Evolutionary conservation across 2,113 vertebrate species (phyloP), one percentile per base, ranked within the genome.

Genomic region (Pantherophis guttatus): DNA sequence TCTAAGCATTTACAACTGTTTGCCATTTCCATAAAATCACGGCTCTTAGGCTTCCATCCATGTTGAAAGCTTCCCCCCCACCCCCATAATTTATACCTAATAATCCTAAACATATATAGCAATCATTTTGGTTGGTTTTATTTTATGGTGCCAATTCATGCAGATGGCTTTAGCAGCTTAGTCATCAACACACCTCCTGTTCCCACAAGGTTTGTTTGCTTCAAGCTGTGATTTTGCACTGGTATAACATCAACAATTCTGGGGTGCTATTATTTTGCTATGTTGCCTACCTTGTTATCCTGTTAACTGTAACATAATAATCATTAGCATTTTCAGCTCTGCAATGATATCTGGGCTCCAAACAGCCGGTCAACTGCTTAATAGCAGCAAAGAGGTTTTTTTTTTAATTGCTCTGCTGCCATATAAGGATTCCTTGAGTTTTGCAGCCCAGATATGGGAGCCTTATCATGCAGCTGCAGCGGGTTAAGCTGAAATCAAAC

Each of bases 131-230:
- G 24, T 70, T 95, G 94, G 95, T 95, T 95, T 96, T 93, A 24
- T 92, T 96, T 94, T 92, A 94, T 94, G 94, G 96, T 95, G 95
- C 95, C 94, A 96, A 91, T 95, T 95, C 87, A 95, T 88, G 96
- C 94, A 96, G 96, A 94, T 94, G 96, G 95, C 92, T 0, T 0
- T 24, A 88, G 75, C 8, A 93, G 92, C 93, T 97, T 96, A 95
- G 93, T 96, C 96, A 92, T 86, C 93, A 92, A 50, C 23, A 10
- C 91, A 94, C 89, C 94, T 94, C 87, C 96, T 94, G 93, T 91
- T 93, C 90, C 94, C 93, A 86, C 21, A 91, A 95, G 93, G 24
- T 94, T 62, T 95, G 93, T 93, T 97, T 91, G 81, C 54, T 92
- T 92, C 24, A 53, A 11, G 17, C 91, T 19, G 29, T 53, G 86